phyloP scores from a whole-genome alignment of 2,113 vertebrate species.

The Hipposideros armiger region DNA sequence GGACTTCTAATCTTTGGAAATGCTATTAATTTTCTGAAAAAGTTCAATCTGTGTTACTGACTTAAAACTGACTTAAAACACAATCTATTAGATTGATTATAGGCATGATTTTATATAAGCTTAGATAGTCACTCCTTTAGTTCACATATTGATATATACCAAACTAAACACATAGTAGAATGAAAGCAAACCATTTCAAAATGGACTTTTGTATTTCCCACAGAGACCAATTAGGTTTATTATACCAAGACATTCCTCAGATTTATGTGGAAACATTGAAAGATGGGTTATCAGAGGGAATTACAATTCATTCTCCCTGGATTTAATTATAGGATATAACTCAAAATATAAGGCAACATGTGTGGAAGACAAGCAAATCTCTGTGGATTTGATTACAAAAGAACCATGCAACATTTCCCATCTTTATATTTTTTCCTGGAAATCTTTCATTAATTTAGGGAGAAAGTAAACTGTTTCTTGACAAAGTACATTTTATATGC shows the following conservation, averaged over 20 bases:
- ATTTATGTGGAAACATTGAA: slow-evolving; percentile 73
- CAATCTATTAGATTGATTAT: background rate
- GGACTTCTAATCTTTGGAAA: background rate
- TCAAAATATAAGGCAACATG: background rate
- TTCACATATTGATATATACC: slow-evolving; percentile 41
- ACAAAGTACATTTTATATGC: background rate
- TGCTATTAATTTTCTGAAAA: slow-evolving; percentile 2
- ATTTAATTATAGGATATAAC: slow-evolving; percentile 56
- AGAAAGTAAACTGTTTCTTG: background rate
- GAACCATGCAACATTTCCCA: background rate
- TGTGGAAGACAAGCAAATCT: background rate
- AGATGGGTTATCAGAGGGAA: slow-evolving; percentile 73
- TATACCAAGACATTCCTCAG: slow-evolving; percentile 62
- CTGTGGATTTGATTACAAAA: slow-evolving; percentile 52
- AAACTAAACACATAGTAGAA: background rate
- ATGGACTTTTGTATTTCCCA: slow-evolving; percentile 75
- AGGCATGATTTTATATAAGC: slow-evolving; percentile 22
- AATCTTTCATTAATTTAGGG: slow-evolving; percentile 52
- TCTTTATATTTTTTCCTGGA: slow-evolving; percentile 38
- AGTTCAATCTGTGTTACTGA: background rate
- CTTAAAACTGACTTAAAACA: background rate
- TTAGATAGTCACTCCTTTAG: slow-evolving; percentile 26
- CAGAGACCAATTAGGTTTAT: slow-evolving; percentile 82
- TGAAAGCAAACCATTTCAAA: slow-evolving; percentile 69
- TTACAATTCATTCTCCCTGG: slow-evolving; percentile 72